These are phyloP conservation scores for Hybognathus amarus DNA, from an alignment of 2,797 vertebrate species.

Conservation along the genomic window DNA sequence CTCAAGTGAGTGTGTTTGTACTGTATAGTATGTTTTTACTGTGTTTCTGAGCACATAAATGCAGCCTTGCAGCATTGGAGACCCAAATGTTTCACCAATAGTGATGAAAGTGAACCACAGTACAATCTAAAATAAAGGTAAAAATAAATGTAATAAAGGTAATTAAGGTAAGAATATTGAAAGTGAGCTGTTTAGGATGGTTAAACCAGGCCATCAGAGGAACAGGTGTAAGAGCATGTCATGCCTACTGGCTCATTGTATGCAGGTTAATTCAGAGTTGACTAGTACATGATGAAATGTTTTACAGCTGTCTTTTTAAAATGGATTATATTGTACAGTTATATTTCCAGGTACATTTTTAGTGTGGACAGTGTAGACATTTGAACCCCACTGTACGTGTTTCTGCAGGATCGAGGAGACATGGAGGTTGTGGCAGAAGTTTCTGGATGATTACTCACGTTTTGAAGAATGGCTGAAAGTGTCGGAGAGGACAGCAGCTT, in stretches of 20 bases:
- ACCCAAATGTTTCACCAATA: neutral
- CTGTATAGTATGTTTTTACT: conserved; percentile 57
- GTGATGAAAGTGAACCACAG: neutral
- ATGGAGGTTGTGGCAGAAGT: conserved; percentile 97
- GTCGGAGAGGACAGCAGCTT: conserved; percentile 91
- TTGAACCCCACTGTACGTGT: conserved; percentile 1
- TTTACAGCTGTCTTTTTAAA: conserved; percentile 8
- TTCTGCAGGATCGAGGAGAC: conserved; percentile 93
- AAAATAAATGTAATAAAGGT: no score
- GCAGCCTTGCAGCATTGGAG: neutral
- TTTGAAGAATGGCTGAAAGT: conserved; percentile 95
- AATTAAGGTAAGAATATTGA: neutral
- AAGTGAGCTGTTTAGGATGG: neutral
- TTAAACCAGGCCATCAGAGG: neutral
- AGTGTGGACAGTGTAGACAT: neutral
- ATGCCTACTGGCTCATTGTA: neutral
- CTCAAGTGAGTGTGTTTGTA: conserved; percentile 84
- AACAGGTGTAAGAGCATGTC: conserved; percentile 12
- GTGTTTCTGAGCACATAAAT: neutral
- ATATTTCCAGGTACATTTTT: neutral
- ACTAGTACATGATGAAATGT: conserved; percentile 6
- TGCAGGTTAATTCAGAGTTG: neutral
- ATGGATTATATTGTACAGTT: neutral
- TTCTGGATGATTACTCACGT: conserved; percentile 93
- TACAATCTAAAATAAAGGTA: neutral